These are phyloP conservation scores for Cordilura impudica DNA, from an alignment of 2,888 invertebrate species.

Conservation along the genomic window DNA sequence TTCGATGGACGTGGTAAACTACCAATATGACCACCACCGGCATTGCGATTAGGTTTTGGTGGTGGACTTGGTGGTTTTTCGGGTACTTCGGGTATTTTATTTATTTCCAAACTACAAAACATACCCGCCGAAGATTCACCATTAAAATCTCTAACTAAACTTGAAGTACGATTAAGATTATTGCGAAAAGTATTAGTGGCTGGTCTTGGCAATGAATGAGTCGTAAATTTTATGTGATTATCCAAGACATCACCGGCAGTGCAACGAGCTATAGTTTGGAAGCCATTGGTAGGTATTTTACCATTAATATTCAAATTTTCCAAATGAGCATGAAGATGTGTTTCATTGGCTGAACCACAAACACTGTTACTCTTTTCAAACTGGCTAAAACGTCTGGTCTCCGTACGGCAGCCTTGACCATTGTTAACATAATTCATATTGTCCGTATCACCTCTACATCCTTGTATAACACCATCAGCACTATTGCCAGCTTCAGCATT, in stretches of 20 bases:
- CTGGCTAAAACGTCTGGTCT: conserved; percentile 57
- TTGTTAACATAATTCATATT: conserved; percentile 31
- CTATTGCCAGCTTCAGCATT: conserved; percentile 82
- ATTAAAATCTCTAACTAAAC: conserved; percentile 70
- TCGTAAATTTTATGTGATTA: conserved; percentile 79
- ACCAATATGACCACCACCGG: conserved; percentile 76
- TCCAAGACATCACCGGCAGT: conserved; percentile 70
- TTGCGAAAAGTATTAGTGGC: conserved; percentile 77
- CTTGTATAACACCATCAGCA: conserved; percentile 84
- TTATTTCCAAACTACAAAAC: conserved; percentile 80
- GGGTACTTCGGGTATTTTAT: conserved; percentile 80
- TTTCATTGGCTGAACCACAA: conserved; percentile 47
- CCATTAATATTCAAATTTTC: conserved; percentile 60
- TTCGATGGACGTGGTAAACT: conserved; percentile 79
- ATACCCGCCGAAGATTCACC: conserved; percentile 78
- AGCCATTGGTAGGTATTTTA: conserved; percentile 69
- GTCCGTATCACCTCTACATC: conserved; percentile 18
- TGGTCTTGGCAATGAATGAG: conserved; percentile 80
- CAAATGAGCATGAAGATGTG: conserved; percentile 56
- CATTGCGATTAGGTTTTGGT: conserved; percentile 79
- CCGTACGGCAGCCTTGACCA: conserved; percentile 44
- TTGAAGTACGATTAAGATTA: conserved; percentile 80
- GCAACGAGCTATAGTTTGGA: conserved; percentile 75
- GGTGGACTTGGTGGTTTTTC: conserved; percentile 79
- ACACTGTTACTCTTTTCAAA: conserved; percentile 62